Percentiles rank a stretch among this genome's conserved stretches.
Evolutionary conservation across 2,888 invertebrate species (phyloP).

Genomic region (Punctoribates punctum): DNA sequence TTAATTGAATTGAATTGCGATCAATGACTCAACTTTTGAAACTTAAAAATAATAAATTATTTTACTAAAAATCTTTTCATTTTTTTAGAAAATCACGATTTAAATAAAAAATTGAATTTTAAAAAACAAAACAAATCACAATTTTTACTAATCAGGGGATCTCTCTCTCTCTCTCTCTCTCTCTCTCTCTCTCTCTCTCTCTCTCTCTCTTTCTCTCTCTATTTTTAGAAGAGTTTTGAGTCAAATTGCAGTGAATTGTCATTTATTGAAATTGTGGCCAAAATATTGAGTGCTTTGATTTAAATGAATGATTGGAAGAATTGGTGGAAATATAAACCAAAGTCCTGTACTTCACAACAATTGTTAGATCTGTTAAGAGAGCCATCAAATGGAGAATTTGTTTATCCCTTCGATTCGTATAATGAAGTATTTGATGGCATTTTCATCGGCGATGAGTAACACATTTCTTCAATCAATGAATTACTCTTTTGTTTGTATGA

Average conservation of each 20-base stretch:
- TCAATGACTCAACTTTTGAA: not conserved
- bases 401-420: slow-evolving; percentile 53
- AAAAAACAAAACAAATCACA: too few species aligned
- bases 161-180: too few species aligned
- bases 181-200: too few species aligned
- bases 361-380: slow-evolving; percentile 52
- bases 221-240: too few species aligned
- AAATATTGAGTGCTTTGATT: too few species aligned
- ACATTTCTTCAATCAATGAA: not conserved
- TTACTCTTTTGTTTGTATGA: not conserved
- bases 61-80: not conserved
- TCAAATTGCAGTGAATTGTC: too few species aligned
- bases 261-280: too few species aligned
- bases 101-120: not conserved
- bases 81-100: not conserved
- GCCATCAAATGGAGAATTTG: slow-evolving; percentile 51
- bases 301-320: not conserved
- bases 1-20: not conserved
- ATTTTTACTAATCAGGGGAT: too few species aligned
- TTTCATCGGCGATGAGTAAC: slow-evolving; percentile 56
- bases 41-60: not conserved
- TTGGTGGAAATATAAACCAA: slow-evolving; percentile 39
- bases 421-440: slow-evolving; percentile 57
- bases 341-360: slow-evolving; percentile 52
- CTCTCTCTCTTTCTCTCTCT: too few species aligned